These are phyloP conservation scores for Drosophila pegasa DNA, from an alignment of 2,888 invertebrate species.

Conservation along the genomic window DNA sequence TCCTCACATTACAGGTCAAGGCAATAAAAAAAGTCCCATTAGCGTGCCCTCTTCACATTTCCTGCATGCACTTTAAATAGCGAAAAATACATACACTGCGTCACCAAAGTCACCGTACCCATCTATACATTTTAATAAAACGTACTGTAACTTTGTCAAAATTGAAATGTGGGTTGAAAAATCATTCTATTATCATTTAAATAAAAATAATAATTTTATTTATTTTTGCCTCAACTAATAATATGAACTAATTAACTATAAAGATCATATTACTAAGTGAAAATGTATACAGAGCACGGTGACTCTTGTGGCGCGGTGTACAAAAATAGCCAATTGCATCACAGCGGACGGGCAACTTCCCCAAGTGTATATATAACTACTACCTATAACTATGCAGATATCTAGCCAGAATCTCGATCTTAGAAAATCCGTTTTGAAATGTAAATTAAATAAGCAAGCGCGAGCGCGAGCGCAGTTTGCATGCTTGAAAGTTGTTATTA, in stretches of 20 bases:
- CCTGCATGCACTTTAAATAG: constrained; percentile 17
- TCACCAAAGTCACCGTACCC: too few species aligned
- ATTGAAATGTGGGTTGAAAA: too few species aligned
- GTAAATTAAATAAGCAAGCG: constrained; percentile 52
- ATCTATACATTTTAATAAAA: too few species aligned
- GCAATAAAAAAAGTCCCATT: constrained; percentile 63
- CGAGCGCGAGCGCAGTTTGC: constrained; percentile 24
- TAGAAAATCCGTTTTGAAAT: constrained; percentile 54
- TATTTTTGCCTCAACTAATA: too few species aligned
- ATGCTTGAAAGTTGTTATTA: constrained; percentile 59
- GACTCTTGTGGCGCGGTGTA: too few species aligned
- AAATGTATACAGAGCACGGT: too few species aligned
- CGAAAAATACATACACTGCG: too few species aligned
- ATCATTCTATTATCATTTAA: too few species aligned
- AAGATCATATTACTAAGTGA: too few species aligned
- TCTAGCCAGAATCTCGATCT: constrained; percentile 42
- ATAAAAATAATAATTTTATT: too few species aligned
- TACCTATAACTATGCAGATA: background rate
- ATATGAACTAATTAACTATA: too few species aligned
- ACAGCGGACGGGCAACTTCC: constrained; percentile 26
- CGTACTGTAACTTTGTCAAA: too few species aligned
- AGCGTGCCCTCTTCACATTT: constrained; percentile 30
- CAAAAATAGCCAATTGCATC: constrained; percentile 45
- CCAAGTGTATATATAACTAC: constrained; percentile 7
- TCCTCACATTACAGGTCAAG: constrained; percentile 74